Conservation (phyloP, 2,797 vertebrate species). For the Myripristis jacobus region DNA sequence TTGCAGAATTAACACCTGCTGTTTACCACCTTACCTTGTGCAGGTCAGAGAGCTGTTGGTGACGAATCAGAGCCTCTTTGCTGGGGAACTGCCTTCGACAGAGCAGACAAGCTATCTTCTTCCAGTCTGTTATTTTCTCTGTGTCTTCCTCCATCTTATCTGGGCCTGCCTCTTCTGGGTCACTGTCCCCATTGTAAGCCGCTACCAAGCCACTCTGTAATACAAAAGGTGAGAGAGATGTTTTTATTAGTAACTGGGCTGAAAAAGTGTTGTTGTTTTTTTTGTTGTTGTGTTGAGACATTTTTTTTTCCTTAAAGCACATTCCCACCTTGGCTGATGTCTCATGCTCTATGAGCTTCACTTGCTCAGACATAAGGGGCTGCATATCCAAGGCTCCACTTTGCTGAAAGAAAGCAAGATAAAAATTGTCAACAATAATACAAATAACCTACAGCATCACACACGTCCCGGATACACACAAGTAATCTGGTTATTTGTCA, state of each 20-base stretch:
- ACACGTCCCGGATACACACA: not conserved
- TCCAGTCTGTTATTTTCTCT: slow-evolving; percentile 92
- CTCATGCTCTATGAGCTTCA: slow-evolving; percentile 84
- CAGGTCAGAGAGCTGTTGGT: slow-evolving; percentile 94
- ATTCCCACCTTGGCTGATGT: slow-evolving; percentile 75
- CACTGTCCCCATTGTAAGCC: slow-evolving; percentile 89
- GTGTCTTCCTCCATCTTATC: slow-evolving; percentile 83
- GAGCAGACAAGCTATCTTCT: slow-evolving; percentile 91
- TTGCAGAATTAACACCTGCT: slow-evolving; percentile 49
- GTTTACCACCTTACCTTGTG: slow-evolving; percentile 89
- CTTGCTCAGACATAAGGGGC: slow-evolving; percentile 81
- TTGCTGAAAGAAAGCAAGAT: slow-evolving; percentile 67
- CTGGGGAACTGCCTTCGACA: slow-evolving; percentile 93
- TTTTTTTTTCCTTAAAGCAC: not conserved
- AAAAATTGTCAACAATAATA: slow-evolving; percentile 20
- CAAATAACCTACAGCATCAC: not conserved
- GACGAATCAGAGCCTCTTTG: slow-evolving; percentile 90
- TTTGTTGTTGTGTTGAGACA: too few species aligned
- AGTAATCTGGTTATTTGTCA: too few species aligned
- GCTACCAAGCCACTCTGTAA: slow-evolving; percentile 85
- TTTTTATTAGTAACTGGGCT: not conserved
- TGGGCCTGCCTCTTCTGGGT: slow-evolving; percentile 86
- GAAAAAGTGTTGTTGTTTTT: not conserved
- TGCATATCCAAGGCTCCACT: slow-evolving; percentile 85
- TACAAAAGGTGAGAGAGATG: not conserved